Conservation (phyloP, 2,797 vertebrate species). For the Pseudochromis fuscus region DNA sequence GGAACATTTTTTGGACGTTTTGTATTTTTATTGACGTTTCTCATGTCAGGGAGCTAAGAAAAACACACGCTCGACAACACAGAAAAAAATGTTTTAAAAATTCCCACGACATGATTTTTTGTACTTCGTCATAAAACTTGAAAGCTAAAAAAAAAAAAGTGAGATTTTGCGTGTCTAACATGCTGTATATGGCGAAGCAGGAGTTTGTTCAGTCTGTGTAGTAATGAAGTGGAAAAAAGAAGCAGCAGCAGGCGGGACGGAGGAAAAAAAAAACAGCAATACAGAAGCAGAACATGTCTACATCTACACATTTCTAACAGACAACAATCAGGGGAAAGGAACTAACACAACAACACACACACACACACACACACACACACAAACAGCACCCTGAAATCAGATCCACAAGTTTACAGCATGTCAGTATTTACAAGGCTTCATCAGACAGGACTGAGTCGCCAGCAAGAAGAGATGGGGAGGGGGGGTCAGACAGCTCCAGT, state of each 20-base stretch:
- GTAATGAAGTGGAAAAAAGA: constrained; percentile 5
- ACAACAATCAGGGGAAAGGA: constrained; percentile 51
- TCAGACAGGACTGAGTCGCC: constrained; percentile 75
- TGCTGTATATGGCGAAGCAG: background rate
- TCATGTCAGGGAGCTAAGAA: constrained; percentile 59
- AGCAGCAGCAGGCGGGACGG: background rate
- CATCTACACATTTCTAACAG: constrained; percentile 8
- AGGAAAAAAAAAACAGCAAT: background rate
- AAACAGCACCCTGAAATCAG: constrained; percentile 69
- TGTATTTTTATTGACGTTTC: constrained; percentile 70
- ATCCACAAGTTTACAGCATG: constrained; percentile 82
- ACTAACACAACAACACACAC: constrained; percentile 6
- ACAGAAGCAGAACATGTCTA: constrained; percentile 36
- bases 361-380: constrained; percentile 22
- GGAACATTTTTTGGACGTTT: constrained; percentile 59
- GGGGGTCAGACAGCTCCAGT: constrained; percentile 53
- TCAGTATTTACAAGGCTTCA: constrained; percentile 81
- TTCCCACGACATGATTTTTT: constrained; percentile 8
- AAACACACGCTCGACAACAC: background rate
- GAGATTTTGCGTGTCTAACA: background rate
- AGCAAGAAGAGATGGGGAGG: constrained; percentile 37
- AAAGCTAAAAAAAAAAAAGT: background rate
- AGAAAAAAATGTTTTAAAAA: background rate
- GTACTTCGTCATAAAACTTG: constrained; percentile 12
- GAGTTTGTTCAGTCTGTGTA: background rate